Evolutionary conservation across 2,888 invertebrate species (phyloP), one percentile per base, ranked within the genome.

Genomic region (Patella pellucida): DNA sequence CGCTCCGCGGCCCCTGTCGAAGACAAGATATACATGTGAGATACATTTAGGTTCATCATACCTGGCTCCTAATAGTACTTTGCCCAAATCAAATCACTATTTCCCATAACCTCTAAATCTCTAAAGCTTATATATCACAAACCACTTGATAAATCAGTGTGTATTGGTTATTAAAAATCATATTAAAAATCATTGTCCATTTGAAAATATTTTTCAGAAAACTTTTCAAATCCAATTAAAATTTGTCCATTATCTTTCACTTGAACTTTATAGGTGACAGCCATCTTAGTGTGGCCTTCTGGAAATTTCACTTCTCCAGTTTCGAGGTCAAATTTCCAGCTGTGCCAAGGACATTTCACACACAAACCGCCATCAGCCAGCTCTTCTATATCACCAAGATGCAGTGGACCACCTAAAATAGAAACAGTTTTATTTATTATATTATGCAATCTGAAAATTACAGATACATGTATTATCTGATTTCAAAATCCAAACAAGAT

Each of bases 311-410:
- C 81, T 19, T 83, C 62, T 11, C 89, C 89, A 16, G 79, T 82
- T 11, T 82, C 71, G 19, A 89, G 81, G 78, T 85, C 84, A 78
- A 89, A 84, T 52, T 81, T 82, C 89, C 89, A 89, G 72, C 87
- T 86, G 78, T 89, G 89, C 89, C 89, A 89, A 1, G 89, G 89
- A 79, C 89, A 89, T 14, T 83, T 80, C 0, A 89, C 85, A 82
- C 88, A 87, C 50, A 88, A 71, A 4, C 80, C 73, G n/a, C 81
- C 78, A 52, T 84, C 84, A 15, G 85, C 84, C 2, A 88, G 77
- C 52, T 86, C 88, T 77, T 89, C 89, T 19, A 89, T 88, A 75
- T 89, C 89, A 3, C 89, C 89, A 19, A 89, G 74, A 71, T 88
- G 86, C 1, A 89, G 80, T 14, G 89, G 89, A 12, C 89, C 89